Evolutionary conservation across 2,888 invertebrate genomes (phyloP).

Genomic region (Drosophila multiciliata): DNA sequence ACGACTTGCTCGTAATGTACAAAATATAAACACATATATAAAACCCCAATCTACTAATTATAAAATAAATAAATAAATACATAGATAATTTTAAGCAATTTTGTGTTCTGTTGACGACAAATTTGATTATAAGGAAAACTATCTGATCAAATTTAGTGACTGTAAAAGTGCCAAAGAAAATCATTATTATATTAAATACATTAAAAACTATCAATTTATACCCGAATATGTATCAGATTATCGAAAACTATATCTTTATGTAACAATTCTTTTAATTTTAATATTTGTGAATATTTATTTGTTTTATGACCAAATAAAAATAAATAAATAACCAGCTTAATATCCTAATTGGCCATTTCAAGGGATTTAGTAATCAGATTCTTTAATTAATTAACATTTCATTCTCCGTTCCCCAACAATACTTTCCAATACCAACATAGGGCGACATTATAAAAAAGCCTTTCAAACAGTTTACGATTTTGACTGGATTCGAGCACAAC

Average conservation of each 20-base stretch:
- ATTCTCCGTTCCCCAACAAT: not conserved
- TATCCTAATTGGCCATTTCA: too few relatives aligned
- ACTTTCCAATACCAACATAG: not conserved
- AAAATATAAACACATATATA: not conserved
- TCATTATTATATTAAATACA: not conserved
- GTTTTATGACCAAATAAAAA: too few relatives aligned
- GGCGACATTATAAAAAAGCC: not conserved
- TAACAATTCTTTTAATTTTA: not conserved
- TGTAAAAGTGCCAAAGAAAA: not conserved
- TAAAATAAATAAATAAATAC: not conserved
- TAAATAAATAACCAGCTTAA: not conserved
- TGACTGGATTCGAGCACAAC: not conserved
- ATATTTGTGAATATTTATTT: not conserved
- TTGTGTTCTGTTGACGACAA: too few relatives aligned
- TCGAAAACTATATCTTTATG: not conserved
- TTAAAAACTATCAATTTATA: not conserved
- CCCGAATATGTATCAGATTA: not conserved
- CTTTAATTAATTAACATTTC: not conserved
- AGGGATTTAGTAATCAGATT: not conserved
- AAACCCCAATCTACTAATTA: not conserved
- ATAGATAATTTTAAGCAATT: not conserved
- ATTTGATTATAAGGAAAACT: not conserved
- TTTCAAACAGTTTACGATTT: not conserved
- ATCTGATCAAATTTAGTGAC: not conserved
- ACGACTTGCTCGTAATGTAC: not conserved